Evolutionary conservation across 2,113 vertebrate species (phyloP).

Genomic region (Ammospiza caudacuta): DNA sequence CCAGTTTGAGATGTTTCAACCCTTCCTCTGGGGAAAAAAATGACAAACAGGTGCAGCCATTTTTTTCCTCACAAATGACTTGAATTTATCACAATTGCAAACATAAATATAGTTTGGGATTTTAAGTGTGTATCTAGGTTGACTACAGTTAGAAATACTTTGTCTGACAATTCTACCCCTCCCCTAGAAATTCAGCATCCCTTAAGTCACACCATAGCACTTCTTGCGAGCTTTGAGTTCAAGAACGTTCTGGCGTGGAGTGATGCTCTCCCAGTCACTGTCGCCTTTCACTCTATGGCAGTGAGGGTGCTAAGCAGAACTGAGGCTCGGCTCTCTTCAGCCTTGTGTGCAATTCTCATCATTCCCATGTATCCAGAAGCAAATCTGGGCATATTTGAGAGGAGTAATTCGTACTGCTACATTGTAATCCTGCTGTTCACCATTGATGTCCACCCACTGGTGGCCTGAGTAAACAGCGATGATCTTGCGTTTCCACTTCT

Average conservation of each 20-base stretch:
- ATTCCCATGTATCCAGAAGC: slow-evolving; percentile 92
- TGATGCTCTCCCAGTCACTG: background rate
- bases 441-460: slow-evolving; percentile 91
- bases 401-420: slow-evolving; percentile 96
- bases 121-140: slow-evolving; percentile 18
- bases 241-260: background rate
- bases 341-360: slow-evolving; percentile 80
- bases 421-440: slow-evolving; percentile 93
- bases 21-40: background rate
- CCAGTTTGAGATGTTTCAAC: slow-evolving; percentile 16
- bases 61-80: background rate
- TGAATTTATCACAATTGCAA: slow-evolving; percentile 14
- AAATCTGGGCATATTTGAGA: slow-evolving; percentile 95
- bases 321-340: slow-evolving; percentile 42
- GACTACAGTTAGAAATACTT: slow-evolving; percentile 13
- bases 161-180: slow-evolving; percentile 19
- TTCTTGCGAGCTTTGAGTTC: slow-evolving; percentile 4
- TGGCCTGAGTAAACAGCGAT: slow-evolving; percentile 93
- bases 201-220: background rate
- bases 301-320: background rate
- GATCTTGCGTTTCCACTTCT: slow-evolving; percentile 93
- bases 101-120: slow-evolving; percentile 40
- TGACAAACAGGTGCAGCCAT: background rate
- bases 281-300: background rate
- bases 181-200: background rate